Conservation (phyloP, 2,888 invertebrate genomes). For the Macaria liturata region DNA sequence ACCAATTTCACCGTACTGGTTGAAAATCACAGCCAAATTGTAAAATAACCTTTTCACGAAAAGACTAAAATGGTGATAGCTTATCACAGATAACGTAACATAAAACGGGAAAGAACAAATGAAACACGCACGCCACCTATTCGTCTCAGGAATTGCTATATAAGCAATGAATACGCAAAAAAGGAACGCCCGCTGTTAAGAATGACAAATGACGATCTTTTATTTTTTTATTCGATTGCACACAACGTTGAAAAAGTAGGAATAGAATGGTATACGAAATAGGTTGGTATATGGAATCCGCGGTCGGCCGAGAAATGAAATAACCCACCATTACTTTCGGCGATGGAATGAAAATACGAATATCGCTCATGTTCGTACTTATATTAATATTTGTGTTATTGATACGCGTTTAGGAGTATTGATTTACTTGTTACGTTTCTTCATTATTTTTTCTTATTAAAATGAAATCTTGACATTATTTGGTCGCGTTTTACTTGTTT, state of each 20-base stretch:
- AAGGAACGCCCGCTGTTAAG: conserved; percentile 27
- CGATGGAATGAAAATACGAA: conserved; percentile 19
- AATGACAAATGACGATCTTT: conserved; percentile 36
- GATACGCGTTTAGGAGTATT: too few relatives aligned
- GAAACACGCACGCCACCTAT: conserved; percentile 23
- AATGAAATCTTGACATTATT: too few relatives aligned
- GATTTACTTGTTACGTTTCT: too few relatives aligned
- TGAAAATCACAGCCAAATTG: too few relatives aligned
- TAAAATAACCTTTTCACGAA: too few relatives aligned
- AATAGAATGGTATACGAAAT: conserved; percentile 16
- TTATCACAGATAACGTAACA: too few relatives aligned
- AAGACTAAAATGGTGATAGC: too few relatives aligned
- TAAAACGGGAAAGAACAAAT: conserved; percentile 16
- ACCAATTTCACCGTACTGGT: too few relatives aligned
- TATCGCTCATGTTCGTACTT: neutral
- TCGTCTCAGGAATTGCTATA: conserved; percentile 20
- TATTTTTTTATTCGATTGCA: conserved; percentile 34
- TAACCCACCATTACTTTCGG: conserved; percentile 16
- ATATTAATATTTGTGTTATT: too few relatives aligned
- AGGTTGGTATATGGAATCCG: conserved; percentile 1
- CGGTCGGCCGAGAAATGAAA: conserved; percentile 14
- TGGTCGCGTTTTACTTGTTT: too few relatives aligned
- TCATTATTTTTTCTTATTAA: too few relatives aligned
- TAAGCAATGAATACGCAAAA: conserved; percentile 33
- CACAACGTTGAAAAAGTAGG: conserved; percentile 17